Evolutionary conservation across 1,140 invertebrate genomes (phyloP).

Genomic region (Temnothorax curvispinosus): DNA sequence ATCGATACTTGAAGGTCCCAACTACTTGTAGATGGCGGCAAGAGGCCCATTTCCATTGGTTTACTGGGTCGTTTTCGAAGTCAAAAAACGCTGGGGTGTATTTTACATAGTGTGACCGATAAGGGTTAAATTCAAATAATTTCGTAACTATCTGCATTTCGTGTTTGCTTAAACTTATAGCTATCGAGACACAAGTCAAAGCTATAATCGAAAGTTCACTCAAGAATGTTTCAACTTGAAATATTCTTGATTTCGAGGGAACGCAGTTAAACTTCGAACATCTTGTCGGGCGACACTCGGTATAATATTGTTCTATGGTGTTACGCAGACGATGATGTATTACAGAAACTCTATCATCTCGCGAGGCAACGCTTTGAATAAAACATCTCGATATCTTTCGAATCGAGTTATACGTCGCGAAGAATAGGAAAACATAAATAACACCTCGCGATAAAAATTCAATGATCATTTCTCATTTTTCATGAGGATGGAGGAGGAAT

Average conservation of each 20-base stretch:
- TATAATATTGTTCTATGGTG: constrained; percentile 7
- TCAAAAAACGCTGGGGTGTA: too few species aligned
- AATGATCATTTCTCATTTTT: constrained; percentile 51
- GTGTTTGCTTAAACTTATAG: neutral
- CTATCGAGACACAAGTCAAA: neutral
- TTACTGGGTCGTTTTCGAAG: too few species aligned
- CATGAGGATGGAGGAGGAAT: constrained; percentile 4
- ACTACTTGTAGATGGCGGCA: too few species aligned
- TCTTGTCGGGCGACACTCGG: constrained; percentile 30
- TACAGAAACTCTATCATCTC: constrained; percentile 46
- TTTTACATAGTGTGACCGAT: too few species aligned
- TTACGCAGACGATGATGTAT: constrained; percentile 57
- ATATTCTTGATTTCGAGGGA: neutral
- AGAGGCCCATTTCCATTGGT: too few species aligned
- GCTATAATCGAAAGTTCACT: neutral
- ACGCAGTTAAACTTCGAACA: neutral
- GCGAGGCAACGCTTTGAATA: constrained; percentile 34
- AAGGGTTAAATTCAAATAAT: neutral
- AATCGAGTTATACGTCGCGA: constrained; percentile 46
- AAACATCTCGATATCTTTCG: constrained; percentile 58
- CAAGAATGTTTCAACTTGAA: neutral
- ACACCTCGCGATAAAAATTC: constrained; percentile 50
- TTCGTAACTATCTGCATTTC: neutral
- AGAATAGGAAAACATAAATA: constrained; percentile 55
- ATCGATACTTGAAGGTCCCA: too few species aligned